Evolutionary conservation across 2,888 invertebrate genomes (phyloP), one percentile per base, ranked within the genome.

Genomic region (Pseudococcus jackbeardsleyi): DNA sequence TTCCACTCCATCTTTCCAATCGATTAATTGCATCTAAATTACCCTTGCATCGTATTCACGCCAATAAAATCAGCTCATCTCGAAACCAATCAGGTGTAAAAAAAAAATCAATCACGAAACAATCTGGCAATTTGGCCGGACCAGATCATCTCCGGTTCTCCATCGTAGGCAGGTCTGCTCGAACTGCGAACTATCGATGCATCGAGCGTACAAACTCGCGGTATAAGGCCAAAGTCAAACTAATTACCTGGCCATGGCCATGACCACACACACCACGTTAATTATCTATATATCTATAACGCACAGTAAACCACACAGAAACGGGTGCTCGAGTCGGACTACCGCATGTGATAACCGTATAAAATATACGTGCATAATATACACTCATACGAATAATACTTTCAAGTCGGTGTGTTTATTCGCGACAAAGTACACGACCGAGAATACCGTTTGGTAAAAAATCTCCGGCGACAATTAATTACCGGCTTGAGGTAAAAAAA

Each of bases 191-290:
- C 33, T 72, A 72, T 72, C 15, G 33, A 17, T 72, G 72, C 72
- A 72, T 33, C 33, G 33, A 33, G 17, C 72, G n/a, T 68, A 22
- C 15, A 26, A n/a, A 68, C 68, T 33, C 33, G 33, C 42, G n/a
- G 15, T 22, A 72, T 42, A 46, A 82, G 79, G 79, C 42, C 79
- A 82, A 82, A 82, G 79, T 82, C 79, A 82, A 82, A 82, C 46
- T 46, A 46, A 82, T 46, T 46, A 82, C 46, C 46, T 82, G 79
- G n/a, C 79, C 79, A n/a, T 82, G 79, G 79, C 79, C 79, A 82
- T 82, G 79, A 82, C 79, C 79, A 82, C 46, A 42, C 42, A 42
- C 68, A 68, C 68, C 22, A 33, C 72, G 72, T 7, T 72, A 72
- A 72, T 72, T 72, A 72, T 72, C 42, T 42, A 42, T 42, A 42